Evolutionary conservation across 2,113 vertebrate genomes (phyloP).

Genomic region (Tragelaphus strepsiceros): DNA sequence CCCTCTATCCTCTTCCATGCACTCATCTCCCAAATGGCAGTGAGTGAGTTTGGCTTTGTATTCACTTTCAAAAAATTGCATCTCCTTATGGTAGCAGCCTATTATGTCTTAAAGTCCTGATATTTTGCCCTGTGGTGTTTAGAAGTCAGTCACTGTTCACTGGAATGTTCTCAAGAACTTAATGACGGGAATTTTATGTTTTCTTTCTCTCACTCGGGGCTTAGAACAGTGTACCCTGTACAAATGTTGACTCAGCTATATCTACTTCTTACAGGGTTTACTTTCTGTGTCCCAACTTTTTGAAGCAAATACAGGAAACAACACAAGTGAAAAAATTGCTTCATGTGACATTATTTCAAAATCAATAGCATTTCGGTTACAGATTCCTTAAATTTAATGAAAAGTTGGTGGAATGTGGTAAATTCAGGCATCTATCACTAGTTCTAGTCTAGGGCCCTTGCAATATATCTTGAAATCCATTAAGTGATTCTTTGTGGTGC

Average conservation of each 20-base stretch:
- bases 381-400: slow-evolving; percentile 67
- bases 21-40: no score
- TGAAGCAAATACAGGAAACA: slow-evolving; percentile 64
- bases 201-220: neutral
- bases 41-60: no score
- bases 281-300: slow-evolving; percentile 49
- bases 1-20: no score
- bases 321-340: slow-evolving; percentile 47
- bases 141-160: neutral
- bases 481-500: neutral
- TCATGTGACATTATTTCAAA: slow-evolving; percentile 48
- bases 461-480: slow-evolving; percentile 2
- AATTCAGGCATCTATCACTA: slow-evolving; percentile 12
- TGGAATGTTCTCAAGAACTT: slow-evolving; percentile 24
- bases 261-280: slow-evolving; percentile 43
- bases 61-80: neutral
- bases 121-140: neutral
- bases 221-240: neutral
- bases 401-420: slow-evolving; percentile 38
- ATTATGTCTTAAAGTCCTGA: neutral
- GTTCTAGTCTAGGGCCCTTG: neutral
- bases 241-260: slow-evolving; percentile 59
- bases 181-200: slow-evolving; percentile 33
- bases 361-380: slow-evolving; percentile 68
- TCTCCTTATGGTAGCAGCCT: neutral